A percentile compares a stretch with the other conserved stretches of the same genome.
phyloP scores from a whole-genome alignment of 2,113 vertebrate species.

The Bos indicus region DNA sequence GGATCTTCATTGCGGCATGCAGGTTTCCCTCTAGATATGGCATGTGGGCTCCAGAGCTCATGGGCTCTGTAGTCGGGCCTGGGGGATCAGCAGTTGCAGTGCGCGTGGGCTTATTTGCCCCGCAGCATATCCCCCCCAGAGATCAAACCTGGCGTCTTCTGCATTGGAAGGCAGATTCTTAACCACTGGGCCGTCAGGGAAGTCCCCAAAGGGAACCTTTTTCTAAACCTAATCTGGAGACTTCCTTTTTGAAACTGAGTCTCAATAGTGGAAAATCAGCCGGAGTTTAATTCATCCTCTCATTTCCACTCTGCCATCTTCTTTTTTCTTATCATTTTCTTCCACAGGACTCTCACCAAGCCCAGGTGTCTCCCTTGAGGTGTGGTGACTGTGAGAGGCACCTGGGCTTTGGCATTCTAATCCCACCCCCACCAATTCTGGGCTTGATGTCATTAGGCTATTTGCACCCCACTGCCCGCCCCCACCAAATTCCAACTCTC shows the following conservation, averaged over 20 bases:
- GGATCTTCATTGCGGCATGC: neutral
- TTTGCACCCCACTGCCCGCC: neutral
- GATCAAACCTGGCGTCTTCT: neutral
- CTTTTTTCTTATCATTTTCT: neutral
- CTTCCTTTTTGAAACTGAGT: neutral
- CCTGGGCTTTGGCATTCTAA: neutral
- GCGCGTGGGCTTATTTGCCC: neutral
- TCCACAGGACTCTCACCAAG: neutral
- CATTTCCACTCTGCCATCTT: neutral
- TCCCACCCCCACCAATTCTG: neutral
- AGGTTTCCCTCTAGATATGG: neutral
- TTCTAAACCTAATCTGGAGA: neutral
- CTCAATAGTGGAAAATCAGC: neutral
- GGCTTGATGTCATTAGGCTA: neutral
- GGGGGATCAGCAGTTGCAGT: neutral
- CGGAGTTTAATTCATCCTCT: neutral
- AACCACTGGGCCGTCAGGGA: neutral
- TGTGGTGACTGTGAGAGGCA: neutral
- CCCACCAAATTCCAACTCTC: neutral
- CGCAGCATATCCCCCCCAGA: fast-evolving
- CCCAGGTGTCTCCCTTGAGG: neutral
- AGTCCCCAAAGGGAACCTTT: neutral
- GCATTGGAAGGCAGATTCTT: neutral
- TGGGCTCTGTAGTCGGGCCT: neutral
- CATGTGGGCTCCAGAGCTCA: neutral